Base-by-base conservation (phyloP, 2,888 invertebrate species). In the Artemia sinica region DNA sequence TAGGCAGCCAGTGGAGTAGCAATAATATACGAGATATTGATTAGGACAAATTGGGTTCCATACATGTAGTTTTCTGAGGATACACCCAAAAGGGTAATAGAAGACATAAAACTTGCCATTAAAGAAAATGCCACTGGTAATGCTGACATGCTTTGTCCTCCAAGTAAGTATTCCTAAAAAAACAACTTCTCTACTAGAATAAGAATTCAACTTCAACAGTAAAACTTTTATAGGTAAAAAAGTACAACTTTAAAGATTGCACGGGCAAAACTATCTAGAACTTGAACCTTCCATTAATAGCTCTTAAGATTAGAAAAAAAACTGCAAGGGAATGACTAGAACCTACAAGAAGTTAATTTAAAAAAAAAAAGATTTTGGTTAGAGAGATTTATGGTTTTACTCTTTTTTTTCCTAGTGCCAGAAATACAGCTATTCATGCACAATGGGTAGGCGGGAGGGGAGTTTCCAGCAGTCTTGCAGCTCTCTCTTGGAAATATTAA, bases 41-140 rank as follows among this genome's bases (percentile, higher is more conserved):
- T 86, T 28, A 87, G 79, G 13, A 86, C 81, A 77, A 92, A 91
- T 75, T 87, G 85, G 72, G 88, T 85, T 68, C 92, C 91, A 75
- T 83, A 87, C 73, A 84, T 84, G 78, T 92, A 93, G 76, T 86
- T 89, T 78, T 94, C 93, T 68, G 88, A 84, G 50, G 91, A 88
- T 3, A 91, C 88, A 14, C 93, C 93, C n/a, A 94, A 80, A 63
- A 93, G 77, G 0, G 91, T 89, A 69, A 93, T 85, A 50, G 92
- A 90, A 1, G 92, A 92, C 87, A 93, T 89, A 77, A 92, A 92
- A 63, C 91, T 90, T n/a, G 91, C 91, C 87, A 92, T 90, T 70
- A 93, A 78, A 3, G 91, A 91, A 72, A 92, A 88, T 7, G 91
- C 87, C 1, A 93, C 89, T 0, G 92, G 90, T 9, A 81, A 76